Evolutionary conservation across 2,113 vertebrate genomes (phyloP).

Genomic region (Equus quagga): DNA sequence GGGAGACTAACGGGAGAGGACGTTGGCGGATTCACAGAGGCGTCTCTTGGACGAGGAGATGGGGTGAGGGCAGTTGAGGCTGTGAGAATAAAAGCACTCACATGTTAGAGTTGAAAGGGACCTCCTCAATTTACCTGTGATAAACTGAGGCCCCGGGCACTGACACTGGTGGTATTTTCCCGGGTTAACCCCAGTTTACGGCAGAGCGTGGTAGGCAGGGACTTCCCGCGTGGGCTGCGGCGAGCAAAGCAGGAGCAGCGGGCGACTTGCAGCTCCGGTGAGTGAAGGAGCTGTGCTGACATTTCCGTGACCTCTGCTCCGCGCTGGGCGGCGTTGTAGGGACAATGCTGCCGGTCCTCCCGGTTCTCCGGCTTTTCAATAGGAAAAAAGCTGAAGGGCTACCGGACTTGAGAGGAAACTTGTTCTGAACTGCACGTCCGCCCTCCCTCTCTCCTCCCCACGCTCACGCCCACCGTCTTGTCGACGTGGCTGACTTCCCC

Average conservation of each 20-base stretch:
- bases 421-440: neutral
- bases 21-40: neutral
- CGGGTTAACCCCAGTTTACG: neutral
- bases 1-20: neutral
- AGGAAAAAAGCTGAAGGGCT: neutral
- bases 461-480: neutral
- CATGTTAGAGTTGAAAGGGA: neutral
- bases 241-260: neutral
- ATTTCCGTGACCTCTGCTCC: conserved; percentile 53
- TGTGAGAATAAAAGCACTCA: neutral
- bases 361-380: conserved; percentile 24
- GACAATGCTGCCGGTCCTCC: neutral
- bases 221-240: neutral
- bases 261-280: fast-evolving
- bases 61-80: neutral
- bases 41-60: neutral
- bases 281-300: conserved; percentile 18
- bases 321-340: conserved; percentile 55
- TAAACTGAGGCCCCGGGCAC: neutral
- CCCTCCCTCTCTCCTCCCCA: neutral
- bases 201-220: neutral
- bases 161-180: neutral
- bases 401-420: neutral
- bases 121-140: neutral
- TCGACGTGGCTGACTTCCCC: neutral